phyloP scores from a whole-genome alignment of 2,797 vertebrate genomes.

The Gymnocypris eckloni region DNA sequence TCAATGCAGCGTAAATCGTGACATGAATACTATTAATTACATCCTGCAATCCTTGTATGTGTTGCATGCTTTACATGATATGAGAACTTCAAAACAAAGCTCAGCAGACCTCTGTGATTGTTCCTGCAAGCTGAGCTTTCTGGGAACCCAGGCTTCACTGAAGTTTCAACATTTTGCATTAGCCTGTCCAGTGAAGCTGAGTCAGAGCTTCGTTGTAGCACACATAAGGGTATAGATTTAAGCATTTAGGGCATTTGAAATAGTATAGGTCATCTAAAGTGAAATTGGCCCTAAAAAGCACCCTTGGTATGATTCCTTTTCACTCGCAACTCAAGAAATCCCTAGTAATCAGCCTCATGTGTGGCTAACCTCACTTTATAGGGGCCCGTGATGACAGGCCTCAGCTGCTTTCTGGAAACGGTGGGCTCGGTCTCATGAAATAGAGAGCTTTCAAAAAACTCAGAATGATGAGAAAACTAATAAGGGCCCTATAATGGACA shows the following conservation, averaged over 20 bases:
- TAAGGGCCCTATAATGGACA: background rate
- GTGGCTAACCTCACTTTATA: conserved; percentile 63
- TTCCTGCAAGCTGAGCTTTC: conserved; percentile 8
- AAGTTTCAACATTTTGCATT: conserved; percentile 64
- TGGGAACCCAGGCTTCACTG: conserved; percentile 55
- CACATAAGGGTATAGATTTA: conserved; percentile 70
- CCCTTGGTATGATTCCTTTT: conserved; percentile 70
- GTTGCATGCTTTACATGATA: conserved; percentile 35
- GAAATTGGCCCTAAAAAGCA: conserved; percentile 71
- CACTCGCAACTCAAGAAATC: conserved; percentile 66
- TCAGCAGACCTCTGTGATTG: conserved; percentile 35
- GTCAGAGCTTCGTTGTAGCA: conserved; percentile 64
- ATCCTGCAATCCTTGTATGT: conserved; percentile 37
- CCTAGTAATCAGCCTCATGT: conserved; percentile 62
- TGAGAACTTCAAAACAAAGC: conserved; percentile 49
- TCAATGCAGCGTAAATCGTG: background rate
- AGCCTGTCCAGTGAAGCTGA: conserved; percentile 60
- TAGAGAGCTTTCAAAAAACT: conserved; percentile 4
- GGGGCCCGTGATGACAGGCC: conserved; percentile 65
- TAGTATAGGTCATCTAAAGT: conserved; percentile 69
- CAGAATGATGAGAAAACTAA: background rate
- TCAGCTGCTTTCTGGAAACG: conserved; percentile 51
- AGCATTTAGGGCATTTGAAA: conserved; percentile 64
- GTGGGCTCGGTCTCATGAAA: conserved; percentile 40
- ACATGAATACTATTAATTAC: conserved; percentile 36